phyloP scores from a whole-genome alignment of 1,140 invertebrate species.

The Stenopsyche tienmushanensis region DNA sequence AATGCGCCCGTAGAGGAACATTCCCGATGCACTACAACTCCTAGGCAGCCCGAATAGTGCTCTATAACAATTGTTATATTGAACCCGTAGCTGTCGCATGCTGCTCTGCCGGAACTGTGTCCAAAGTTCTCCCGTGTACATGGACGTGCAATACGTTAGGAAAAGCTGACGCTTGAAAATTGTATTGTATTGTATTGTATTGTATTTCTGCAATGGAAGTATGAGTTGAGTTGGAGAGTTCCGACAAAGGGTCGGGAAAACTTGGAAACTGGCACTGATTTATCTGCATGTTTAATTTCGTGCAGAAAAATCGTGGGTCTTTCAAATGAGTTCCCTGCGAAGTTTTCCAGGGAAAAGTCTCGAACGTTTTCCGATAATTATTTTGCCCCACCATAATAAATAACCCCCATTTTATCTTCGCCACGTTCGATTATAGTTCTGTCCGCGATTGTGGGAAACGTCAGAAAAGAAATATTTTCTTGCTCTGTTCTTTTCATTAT shows the following conservation, averaged over 20 bases:
- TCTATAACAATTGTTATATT: too few species aligned
- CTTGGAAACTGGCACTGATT: background rate
- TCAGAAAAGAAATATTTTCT: too few species aligned
- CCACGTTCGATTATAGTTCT: slow-evolving; percentile 3
- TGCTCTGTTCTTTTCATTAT: too few species aligned
- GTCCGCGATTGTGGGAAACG: too few species aligned
- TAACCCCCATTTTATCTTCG: background rate
- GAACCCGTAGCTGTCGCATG: too few species aligned
- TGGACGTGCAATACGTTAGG: too few species aligned
- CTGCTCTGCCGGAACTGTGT: too few species aligned
- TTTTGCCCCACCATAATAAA: background rate
- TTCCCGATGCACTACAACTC: too few species aligned
- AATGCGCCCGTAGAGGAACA: too few species aligned
- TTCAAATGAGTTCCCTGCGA: background rate
- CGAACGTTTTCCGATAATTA: slow-evolving; percentile 2
- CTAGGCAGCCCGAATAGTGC: too few species aligned
- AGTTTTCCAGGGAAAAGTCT: background rate
- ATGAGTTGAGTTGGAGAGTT: background rate
- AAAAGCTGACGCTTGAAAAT: too few species aligned
- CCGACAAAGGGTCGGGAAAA: background rate
- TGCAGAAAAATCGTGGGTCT: background rate
- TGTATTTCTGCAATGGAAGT: background rate
- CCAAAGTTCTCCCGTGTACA: too few species aligned
- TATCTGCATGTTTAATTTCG: background rate
- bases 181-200: background rate